Evolutionary conservation across 1,140 invertebrate species (phyloP).

Genomic region (Callitettix versicolor): DNA sequence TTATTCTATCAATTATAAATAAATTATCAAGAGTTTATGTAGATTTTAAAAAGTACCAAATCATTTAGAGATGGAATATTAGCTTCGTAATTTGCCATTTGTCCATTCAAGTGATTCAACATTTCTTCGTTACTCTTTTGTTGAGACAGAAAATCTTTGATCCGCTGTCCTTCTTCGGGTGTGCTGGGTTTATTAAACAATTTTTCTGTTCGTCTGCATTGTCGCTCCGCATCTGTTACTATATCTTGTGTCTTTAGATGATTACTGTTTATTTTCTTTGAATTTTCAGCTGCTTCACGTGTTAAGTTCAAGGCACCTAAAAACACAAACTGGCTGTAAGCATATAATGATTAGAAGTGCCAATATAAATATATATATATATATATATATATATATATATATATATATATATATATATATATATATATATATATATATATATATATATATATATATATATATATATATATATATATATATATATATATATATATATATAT

Average conservation of each 20-base stretch:
- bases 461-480: no score
- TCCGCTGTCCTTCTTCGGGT: no score
- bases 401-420: no score
- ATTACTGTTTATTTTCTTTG: constrained; percentile 48
- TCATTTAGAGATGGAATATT: constrained; percentile 78
- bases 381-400: no score
- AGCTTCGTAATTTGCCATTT: constrained; percentile 53
- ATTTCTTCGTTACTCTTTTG: constrained; percentile 57
- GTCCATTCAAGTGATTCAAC: constrained; percentile 48
- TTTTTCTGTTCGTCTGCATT: constrained; percentile 71
- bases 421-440: no score
- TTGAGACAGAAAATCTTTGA: constrained; percentile 33
- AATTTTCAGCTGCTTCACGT: constrained; percentile 60
- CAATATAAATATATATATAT: no score
- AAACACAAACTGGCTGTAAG: not conserved
- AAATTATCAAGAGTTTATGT: no score
- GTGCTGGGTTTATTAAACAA: constrained; percentile 38
- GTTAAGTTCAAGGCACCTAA: constrained; percentile 80
- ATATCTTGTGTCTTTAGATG: constrained; percentile 38
- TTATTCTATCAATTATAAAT: no score
- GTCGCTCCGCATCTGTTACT: constrained; percentile 64
- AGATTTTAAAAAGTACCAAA: constrained; percentile 32
- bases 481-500: no score
- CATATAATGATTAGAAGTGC: no score
- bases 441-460: no score